Base-by-base conservation (phyloP, 2,113 vertebrate genomes). In the Corapipo altera region DNA sequence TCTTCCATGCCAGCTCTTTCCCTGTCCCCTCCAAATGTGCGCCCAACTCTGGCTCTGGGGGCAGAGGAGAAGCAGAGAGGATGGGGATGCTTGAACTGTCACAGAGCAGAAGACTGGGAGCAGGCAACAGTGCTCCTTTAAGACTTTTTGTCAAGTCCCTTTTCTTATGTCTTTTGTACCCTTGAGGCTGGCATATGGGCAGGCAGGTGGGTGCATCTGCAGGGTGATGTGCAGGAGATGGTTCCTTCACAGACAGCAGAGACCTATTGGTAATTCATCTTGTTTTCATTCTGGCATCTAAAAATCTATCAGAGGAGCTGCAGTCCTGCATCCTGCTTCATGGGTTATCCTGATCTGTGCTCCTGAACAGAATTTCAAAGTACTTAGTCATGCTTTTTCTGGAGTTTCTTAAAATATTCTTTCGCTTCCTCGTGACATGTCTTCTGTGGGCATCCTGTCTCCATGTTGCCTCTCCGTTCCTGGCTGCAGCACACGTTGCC, bases 121-220 rank as follows among this genome's bases (percentile, higher is more conserved):
- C 15, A 70, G 24, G 14, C 27, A 65, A 27, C 11, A 2, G 43
- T 16, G 39, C 23, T 82, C 30, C 82, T 49, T 48, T 44, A 23
- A 39, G 43, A 3, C 21, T 35, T 67, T 76, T 78, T 5, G 5
- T 54, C 51, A 54, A 11, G 15, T 20, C 41, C 66, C 35, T 23
- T 12, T 30, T 28, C 30, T 81, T n/a, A 22, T 0, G 20, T 32
- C 22, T 77, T 65, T 52, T 20, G 3, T 7, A 22, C 12, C 30
- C 28, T 5, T 9, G 37, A 66, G 37, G 24, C 1, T 79, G 4
- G 5, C 30, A 39, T 1, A 2, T 1, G 2, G 52, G 41, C 12
- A 33, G 54, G 43, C n/a, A 23, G 57, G 44, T 13, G 59, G 69
- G 14, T 33, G 41, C 11, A 3, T n/a, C 55, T 74, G 61, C 78